Conservation (phyloP, 2,888 invertebrate genomes). For the Rotaria sp. region DNA sequence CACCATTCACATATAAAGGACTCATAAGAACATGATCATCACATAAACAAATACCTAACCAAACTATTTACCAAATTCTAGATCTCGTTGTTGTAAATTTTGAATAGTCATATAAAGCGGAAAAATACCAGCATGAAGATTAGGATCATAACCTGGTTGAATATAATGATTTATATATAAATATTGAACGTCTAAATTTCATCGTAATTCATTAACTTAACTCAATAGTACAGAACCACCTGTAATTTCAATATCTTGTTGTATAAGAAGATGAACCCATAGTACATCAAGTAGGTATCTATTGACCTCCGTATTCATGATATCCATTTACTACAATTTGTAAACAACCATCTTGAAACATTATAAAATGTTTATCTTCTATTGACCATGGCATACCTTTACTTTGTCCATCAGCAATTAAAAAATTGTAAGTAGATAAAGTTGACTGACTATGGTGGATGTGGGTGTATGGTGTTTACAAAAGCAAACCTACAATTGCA, state of each 20-base stretch:
- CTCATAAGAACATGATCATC: neutral
- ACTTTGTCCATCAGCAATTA: neutral
- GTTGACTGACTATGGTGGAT: neutral
- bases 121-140: neutral
- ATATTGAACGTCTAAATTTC: too few species aligned
- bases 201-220: too few species aligned
- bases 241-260: neutral
- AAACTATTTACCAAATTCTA: neutral
- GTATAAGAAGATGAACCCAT: neutral
- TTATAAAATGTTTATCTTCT: neutral
- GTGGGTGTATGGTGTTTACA: neutral
- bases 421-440: neutral
- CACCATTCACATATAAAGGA: neutral
- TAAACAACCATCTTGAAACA: neutral
- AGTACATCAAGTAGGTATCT: neutral
- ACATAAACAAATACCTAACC: neutral
- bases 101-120: neutral
- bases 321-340: neutral
- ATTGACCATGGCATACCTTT: neutral
- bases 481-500: neutral
- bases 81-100: too few species aligned
- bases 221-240: neutral
- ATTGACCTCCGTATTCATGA: neutral
- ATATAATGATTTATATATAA: neutral
- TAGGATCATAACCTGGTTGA: neutral